A percentile compares a stretch with the other conserved stretches of the same genome.
Evolutionary conservation across 2,888 invertebrate species (phyloP).

Genomic region (Cosmia trapezina): DNA sequence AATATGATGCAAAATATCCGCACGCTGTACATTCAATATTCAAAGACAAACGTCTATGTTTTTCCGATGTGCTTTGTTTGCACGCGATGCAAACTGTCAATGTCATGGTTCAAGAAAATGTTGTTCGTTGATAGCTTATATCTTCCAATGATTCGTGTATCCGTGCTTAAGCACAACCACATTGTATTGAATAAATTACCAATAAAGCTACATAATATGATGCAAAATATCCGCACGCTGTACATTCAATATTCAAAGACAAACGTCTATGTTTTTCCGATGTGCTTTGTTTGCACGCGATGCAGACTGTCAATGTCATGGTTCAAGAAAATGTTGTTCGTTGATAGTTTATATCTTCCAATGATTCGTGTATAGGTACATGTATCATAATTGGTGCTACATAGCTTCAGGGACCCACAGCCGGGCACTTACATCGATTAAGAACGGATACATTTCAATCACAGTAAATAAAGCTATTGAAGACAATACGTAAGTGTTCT

Average conservation of each 20-base stretch:
- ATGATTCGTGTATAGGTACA: slow-evolving; percentile 5
- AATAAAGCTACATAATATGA: slow-evolving; percentile 77
- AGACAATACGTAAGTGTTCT: slow-evolving; percentile 74
- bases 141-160: slow-evolving; percentile 3
- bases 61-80: slow-evolving; percentile 68
- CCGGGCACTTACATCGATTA: slow-evolving; percentile 1
- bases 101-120: slow-evolving; percentile 38
- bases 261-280: slow-evolving; percentile 68
- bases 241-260: slow-evolving; percentile 50
- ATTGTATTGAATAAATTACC: slow-evolving; percentile 78
- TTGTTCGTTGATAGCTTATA: not conserved
- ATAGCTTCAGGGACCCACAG: not conserved
- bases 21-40: slow-evolving; percentile 45
- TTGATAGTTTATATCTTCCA: not conserved
- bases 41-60: slow-evolving; percentile 64
- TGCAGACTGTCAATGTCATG: slow-evolving; percentile 34
- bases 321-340: slow-evolving; percentile 29
- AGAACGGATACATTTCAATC: slow-evolving; percentile 68
- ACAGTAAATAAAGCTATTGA: slow-evolving; percentile 72
- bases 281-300: slow-evolving; percentile 60
- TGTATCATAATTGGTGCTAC: slow-evolving; percentile 28
- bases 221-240: slow-evolving; percentile 67
- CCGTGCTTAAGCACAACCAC: slow-evolving; percentile 68
- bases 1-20: slow-evolving; percentile 72
- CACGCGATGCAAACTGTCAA: slow-evolving; percentile 29